A percentile compares a stretch with the other conserved stretches of the same genome.
phyloP scores from a whole-genome alignment of 2,797 vertebrate species.

The Potorous gilbertii region DNA sequence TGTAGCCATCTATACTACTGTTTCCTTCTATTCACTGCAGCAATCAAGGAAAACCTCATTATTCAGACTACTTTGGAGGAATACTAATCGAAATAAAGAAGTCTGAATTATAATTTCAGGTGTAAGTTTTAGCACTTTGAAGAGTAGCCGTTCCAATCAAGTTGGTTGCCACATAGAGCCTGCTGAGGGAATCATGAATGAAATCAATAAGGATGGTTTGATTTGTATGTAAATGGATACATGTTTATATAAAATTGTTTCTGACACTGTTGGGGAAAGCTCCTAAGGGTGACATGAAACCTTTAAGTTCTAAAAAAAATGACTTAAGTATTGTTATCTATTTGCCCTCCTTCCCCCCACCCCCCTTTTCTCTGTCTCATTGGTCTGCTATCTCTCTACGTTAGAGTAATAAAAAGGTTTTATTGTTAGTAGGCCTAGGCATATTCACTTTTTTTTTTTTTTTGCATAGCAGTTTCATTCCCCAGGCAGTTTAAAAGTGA shows the following conservation, averaged over 20 bases:
- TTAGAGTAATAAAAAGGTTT: neutral
- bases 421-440: neutral
- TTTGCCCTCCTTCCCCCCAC: neutral
- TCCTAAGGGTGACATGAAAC: neutral
- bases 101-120: neutral
- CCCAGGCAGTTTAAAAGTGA: neutral
- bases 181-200: neutral
- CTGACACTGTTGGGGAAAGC: neutral
- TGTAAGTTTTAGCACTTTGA: neutral
- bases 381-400: neutral
- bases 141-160: neutral
- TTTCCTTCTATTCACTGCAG: neutral
- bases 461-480: neutral
- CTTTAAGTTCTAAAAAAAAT: neutral
- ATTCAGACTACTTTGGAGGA: neutral
- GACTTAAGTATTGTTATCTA: neutral
- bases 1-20: neutral
- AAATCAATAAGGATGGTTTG: neutral
- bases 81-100: neutral
- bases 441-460: neutral
- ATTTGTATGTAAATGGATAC: neutral
- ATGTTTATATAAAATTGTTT: neutral
- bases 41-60: neutral
- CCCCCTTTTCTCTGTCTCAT: no score
- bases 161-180: neutral